Conservation (phyloP, 2,888 invertebrate genomes). For the Altica lythri region DNA sequence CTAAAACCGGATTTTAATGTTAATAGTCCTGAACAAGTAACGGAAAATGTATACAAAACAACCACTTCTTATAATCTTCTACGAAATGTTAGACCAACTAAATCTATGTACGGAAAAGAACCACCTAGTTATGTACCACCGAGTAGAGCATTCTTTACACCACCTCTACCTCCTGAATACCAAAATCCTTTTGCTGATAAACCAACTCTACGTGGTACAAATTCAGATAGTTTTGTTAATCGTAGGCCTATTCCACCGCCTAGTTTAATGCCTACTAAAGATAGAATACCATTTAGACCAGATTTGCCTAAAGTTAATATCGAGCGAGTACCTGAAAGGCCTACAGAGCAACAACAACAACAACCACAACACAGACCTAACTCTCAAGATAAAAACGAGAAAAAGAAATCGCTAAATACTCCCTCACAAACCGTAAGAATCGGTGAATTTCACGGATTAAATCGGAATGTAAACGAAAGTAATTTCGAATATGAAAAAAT, state of each 20-base stretch:
- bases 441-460: conserved; percentile 53
- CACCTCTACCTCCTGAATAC: conserved; percentile 82
- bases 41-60: conserved; percentile 53
- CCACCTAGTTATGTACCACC: conserved; percentile 85
- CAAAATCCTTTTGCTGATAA: conserved; percentile 88
- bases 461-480: conserved; percentile 51
- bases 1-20: conserved; percentile 51
- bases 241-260: conserved; percentile 83
- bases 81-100: conserved; percentile 66
- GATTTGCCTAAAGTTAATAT: conserved; percentile 59
- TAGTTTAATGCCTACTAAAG: conserved; percentile 76
- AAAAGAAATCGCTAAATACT: conserved; percentile 76
- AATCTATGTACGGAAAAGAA: conserved; percentile 67
- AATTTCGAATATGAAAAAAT: conserved; percentile 56
- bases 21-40: conserved; percentile 47
- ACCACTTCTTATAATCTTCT: conserved; percentile 62
- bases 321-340: conserved; percentile 46
- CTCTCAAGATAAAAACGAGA: conserved; percentile 52
- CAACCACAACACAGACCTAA: conserved; percentile 29
- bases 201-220: conserved; percentile 74
- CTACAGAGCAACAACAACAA: conserved; percentile 31
- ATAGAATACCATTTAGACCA: conserved; percentile 82
- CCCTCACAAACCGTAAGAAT: conserved; percentile 68
- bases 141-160: conserved; percentile 75
- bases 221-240: conserved; percentile 69